phyloP scores from a whole-genome alignment of 2,113 vertebrate species.

The Cephalophus harveyi region DNA sequence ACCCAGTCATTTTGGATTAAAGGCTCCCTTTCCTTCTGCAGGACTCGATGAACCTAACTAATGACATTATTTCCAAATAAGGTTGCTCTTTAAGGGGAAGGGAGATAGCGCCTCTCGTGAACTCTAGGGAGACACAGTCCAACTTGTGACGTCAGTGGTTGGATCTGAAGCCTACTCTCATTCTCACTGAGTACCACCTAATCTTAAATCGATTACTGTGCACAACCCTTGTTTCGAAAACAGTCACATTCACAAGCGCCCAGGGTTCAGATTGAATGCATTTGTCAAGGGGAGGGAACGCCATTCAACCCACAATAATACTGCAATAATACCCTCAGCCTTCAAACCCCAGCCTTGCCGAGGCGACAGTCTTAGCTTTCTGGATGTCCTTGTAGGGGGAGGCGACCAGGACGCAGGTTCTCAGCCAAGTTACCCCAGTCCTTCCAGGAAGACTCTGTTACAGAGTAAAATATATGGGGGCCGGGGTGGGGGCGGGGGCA shows the following conservation, averaged over 20 bases:
- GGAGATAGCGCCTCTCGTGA: not conserved
- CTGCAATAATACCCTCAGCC: not conserved
- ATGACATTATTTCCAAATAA: not conserved
- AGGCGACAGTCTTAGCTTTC: not conserved
- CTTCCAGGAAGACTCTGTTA: not conserved
- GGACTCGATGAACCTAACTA: not conserved
- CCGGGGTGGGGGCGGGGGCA: rapidly evolving
- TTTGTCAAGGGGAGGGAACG: not conserved
- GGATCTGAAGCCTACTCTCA: not conserved
- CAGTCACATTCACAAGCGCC: not conserved
- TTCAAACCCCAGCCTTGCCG: not conserved
- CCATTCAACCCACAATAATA: not conserved
- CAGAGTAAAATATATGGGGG: not conserved
- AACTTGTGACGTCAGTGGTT: rapidly evolving
- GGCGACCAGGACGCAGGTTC: not conserved
- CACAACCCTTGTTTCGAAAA: not conserved
- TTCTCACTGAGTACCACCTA: not conserved
- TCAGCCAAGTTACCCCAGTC: not conserved
- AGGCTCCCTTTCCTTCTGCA: not conserved
- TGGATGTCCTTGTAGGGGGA: not conserved
- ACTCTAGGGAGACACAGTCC: not conserved
- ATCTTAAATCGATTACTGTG: not conserved
- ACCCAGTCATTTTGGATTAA: not conserved
- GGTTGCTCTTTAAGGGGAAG: not conserved
- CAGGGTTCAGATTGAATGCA: not conserved